Evolutionary conservation across 1,140 invertebrate species (phyloP).

Genomic region (Dinothrombium tinctorium): DNA sequence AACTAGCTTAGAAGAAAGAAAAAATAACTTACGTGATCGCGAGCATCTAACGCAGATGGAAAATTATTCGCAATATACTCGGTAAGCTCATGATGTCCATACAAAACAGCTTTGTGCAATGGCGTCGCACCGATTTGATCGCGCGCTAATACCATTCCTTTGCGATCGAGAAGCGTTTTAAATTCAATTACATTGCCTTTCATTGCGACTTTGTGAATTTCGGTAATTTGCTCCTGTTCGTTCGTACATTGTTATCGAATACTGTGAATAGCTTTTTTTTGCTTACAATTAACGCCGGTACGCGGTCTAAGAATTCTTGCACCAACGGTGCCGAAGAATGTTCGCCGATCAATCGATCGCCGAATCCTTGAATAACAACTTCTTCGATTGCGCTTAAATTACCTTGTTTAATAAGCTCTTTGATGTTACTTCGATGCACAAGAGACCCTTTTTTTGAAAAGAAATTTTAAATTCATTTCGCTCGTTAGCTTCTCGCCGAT

Average conservation of each 20-base stretch:
- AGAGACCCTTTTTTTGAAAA: neutral
- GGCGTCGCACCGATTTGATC: constrained; percentile 67
- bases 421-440: constrained; percentile 12
- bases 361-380: constrained; percentile 23
- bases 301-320: constrained; percentile 35
- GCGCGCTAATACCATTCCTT: constrained; percentile 65
- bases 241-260: neutral
- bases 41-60: constrained; percentile 13
- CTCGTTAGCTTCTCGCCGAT: neutral
- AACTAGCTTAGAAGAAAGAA: neutral
- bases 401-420: constrained; percentile 17
- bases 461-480: neutral
- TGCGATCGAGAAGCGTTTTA: constrained; percentile 58
- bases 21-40: constrained; percentile 13
- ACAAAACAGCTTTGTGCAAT: constrained; percentile 72
- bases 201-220: constrained; percentile 42
- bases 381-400: constrained; percentile 23
- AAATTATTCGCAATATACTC: constrained; percentile 31
- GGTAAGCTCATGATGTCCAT: constrained; percentile 54
- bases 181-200: constrained; percentile 58
- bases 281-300: constrained; percentile 25
- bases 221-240: constrained; percentile 16
- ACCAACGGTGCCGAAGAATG: constrained; percentile 34
- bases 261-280: neutral
- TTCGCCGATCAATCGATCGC: constrained; percentile 22